Percentiles rank a stretch among this genome's conserved stretches.
These are phyloP conservation scores for Leptura quadrifasciata DNA, from an alignment of 2,888 invertebrate species.

Conservation along the genomic window DNA sequence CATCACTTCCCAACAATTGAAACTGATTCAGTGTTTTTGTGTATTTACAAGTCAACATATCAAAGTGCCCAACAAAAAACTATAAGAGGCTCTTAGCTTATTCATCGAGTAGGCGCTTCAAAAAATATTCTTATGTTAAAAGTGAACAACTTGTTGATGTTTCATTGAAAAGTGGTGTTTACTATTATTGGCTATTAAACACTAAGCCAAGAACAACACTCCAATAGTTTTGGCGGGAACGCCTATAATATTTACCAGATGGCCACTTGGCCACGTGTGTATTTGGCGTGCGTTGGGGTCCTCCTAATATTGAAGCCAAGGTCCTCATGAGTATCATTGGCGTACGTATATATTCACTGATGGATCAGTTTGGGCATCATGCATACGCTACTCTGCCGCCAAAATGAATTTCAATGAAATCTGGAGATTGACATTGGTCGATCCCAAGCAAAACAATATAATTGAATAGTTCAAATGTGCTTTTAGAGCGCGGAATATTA, in stretches of 20 bases:
- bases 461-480: no score
- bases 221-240: slow-evolving; percentile 51
- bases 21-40: not conserved
- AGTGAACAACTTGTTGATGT: slow-evolving; percentile 5
- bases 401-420: no score
- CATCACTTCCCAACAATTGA: not conserved
- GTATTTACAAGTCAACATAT: not conserved
- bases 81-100: not conserved
- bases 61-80: not conserved
- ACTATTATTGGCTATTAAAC: slow-evolving; percentile 55
- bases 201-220: slow-evolving; percentile 55
- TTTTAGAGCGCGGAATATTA: no score
- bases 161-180: slow-evolving; percentile 50
- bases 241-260: slow-evolving; percentile 58
- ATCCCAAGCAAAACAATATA: no score
- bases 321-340: slow-evolving; percentile 55
- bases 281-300: slow-evolving; percentile 67
- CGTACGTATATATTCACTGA: not conserved
- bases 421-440: no score
- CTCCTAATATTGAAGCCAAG: slow-evolving; percentile 67
- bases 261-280: slow-evolving; percentile 59
- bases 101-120: not conserved
- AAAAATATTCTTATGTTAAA: not conserved
- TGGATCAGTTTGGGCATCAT: no score
- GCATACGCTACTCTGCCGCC: no score